Percentiles rank a stretch among this genome's conserved stretches.
Conservation (phyloP, 2,888 invertebrate species). For the Nemotelus pantherinus region DNA sequence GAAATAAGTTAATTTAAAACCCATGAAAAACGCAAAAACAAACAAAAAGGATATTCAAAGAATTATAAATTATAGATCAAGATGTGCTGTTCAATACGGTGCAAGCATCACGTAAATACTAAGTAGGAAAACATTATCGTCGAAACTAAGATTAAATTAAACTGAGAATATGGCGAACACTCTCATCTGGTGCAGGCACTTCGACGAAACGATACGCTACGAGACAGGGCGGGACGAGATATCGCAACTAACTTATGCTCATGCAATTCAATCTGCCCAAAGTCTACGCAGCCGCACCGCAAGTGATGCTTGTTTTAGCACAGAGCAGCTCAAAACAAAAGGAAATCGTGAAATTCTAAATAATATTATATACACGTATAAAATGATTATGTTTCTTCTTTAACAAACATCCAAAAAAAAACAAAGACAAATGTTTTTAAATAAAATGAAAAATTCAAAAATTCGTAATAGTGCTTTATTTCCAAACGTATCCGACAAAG, state of each 20-base stretch:
- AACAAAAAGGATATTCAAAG: slow-evolving; percentile 32
- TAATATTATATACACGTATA: slow-evolving; percentile 45
- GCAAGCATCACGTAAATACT: slow-evolving; percentile 27
- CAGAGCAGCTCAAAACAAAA: slow-evolving; percentile 41
- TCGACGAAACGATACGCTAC: slow-evolving; percentile 4
- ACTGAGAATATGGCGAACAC: not conserved
- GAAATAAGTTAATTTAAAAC: slow-evolving; percentile 35
- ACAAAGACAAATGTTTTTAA: slow-evolving; percentile 43
- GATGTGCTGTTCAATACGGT: slow-evolving; percentile 37
- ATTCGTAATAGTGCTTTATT: not conserved
- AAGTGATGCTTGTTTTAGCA: slow-evolving; percentile 38
- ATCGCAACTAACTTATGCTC: not conserved
- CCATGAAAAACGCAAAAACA: slow-evolving; percentile 15
- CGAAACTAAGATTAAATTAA: slow-evolving; percentile 7
- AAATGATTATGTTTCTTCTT: slow-evolving; percentile 43
- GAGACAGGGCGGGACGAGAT: not conserved
- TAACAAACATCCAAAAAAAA: slow-evolving; percentile 21
- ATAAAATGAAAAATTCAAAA: slow-evolving; percentile 39
- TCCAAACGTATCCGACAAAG: too few relatives aligned
- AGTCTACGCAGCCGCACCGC: slow-evolving; percentile 4
- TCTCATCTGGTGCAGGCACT: not conserved
- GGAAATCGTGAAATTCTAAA: slow-evolving; percentile 45
- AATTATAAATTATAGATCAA: slow-evolving; percentile 39
- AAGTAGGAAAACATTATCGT: slow-evolving; percentile 14
- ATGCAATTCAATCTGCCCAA: slow-evolving; percentile 24